phyloP scores from a whole-genome alignment of 1,140 invertebrate genomes.

The Sitophilus oryzae region DNA sequence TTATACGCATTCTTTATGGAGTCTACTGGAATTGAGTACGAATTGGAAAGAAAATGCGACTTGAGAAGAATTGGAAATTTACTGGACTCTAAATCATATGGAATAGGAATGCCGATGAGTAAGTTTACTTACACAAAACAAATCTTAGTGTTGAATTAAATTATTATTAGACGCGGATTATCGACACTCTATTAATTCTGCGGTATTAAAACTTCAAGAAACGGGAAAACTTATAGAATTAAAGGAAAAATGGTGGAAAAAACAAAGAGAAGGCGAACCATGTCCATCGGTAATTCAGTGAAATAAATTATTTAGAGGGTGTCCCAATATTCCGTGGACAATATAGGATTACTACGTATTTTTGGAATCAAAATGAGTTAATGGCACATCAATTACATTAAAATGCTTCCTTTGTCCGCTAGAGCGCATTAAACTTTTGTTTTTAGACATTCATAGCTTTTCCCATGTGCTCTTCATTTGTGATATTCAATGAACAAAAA shows the following conservation, averaged over 20 bases:
- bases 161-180: conserved; percentile 48
- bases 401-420: too few species aligned
- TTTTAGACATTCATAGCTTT: too few species aligned
- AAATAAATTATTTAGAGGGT: too few species aligned
- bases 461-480: too few species aligned
- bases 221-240: conserved; percentile 66
- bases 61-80: conserved; percentile 69
- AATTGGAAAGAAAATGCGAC: conserved; percentile 68
- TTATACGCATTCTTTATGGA: conserved; percentile 83
- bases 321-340: too few species aligned
- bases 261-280: conserved; percentile 45
- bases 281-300: conserved; percentile 46
- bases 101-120: conserved; percentile 71
- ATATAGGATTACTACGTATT: too few species aligned
- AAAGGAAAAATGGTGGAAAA: conserved; percentile 84
- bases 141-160: too few species aligned
- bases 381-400: too few species aligned
- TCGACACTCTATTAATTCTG: conserved; percentile 62
- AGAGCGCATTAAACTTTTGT: too few species aligned
- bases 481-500: too few species aligned
- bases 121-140: too few species aligned
- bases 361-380: too few species aligned
- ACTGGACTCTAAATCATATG: conserved; percentile 78
- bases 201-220: conserved; percentile 77
- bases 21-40: conserved; percentile 74